These are phyloP conservation scores for Heteronetta atricapilla DNA, from an alignment of 2,113 vertebrate genomes.

Conservation along the genomic window DNA sequence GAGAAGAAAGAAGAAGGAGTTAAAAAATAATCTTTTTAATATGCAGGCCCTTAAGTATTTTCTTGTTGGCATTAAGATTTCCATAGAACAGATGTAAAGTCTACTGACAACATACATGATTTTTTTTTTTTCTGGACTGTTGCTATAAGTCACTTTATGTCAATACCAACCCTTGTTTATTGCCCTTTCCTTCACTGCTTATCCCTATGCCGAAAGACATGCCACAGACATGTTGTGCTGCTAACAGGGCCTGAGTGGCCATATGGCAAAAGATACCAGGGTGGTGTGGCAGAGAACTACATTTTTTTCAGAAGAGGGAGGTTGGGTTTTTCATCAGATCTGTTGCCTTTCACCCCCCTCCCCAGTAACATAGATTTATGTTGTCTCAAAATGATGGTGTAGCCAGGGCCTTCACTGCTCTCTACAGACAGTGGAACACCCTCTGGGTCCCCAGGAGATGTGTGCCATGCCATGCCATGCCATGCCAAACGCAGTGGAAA, in stretches of 20 bases:
- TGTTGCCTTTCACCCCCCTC: neutral
- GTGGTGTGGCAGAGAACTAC: neutral
- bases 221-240: neutral
- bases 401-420: neutral
- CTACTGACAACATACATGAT: neutral
- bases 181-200: neutral
- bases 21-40: neutral
- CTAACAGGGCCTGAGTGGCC: neutral
- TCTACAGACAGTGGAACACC: neutral
- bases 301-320: neutral
- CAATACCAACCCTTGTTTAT: neutral
- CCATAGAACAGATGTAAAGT: neutral
- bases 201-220: neutral
- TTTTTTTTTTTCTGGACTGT: neutral
- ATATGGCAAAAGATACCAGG: neutral
- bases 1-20: neutral
- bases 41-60: neutral
- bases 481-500: neutral
- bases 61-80: neutral
- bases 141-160: neutral
- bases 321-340: neutral
- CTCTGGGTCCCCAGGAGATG: neutral
- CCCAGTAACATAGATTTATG: neutral
- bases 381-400: fast-evolving
- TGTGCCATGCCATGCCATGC: neutral